Conservation (phyloP, 2,888 invertebrate species). For the Clivina fossor region DNA sequence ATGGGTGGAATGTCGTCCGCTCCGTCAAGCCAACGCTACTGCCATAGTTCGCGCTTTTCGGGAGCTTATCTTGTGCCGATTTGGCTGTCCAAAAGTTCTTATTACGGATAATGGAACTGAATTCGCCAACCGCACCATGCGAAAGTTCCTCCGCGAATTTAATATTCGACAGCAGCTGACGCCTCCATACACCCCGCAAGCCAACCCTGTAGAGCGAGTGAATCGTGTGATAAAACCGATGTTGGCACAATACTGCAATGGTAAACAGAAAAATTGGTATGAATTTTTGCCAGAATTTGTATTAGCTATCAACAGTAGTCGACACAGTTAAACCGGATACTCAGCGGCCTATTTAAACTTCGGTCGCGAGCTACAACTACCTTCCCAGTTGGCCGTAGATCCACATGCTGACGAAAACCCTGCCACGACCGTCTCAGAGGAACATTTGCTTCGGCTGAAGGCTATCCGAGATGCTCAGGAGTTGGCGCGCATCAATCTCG, state of each 20-base stretch:
- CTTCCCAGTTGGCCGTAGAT: background rate
- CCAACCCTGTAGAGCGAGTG: slow-evolving; percentile 43
- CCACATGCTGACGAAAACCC: background rate
- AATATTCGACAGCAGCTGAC: slow-evolving; percentile 31
- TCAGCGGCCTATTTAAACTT: slow-evolving; percentile 7
- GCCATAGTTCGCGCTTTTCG: slow-evolving; percentile 2
- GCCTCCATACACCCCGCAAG: slow-evolving; percentile 42
- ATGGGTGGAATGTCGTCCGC: slow-evolving; percentile 37
- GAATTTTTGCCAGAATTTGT: slow-evolving; percentile 7
- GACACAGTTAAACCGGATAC: slow-evolving; percentile 9
- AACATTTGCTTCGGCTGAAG: background rate
- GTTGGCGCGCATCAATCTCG: slow-evolving; percentile 2
- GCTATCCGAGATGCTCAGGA: slow-evolving; percentile 3
- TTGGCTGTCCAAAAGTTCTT: slow-evolving; percentile 22
- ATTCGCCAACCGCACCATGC: slow-evolving; percentile 28
- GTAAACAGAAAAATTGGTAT: background rate
- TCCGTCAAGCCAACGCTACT: slow-evolving; percentile 36
- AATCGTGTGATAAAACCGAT: slow-evolving; percentile 43
- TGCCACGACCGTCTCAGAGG: background rate
- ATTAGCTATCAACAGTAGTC: background rate
- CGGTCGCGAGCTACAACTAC: background rate
- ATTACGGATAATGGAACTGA: slow-evolving; percentile 26
- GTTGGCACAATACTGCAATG: slow-evolving; percentile 32
- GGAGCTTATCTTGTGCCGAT: slow-evolving; percentile 10
- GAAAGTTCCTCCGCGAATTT: background rate